Base-by-base conservation (phyloP, 2,888 invertebrate genomes). In the Hypomecis atomaria region DNA sequence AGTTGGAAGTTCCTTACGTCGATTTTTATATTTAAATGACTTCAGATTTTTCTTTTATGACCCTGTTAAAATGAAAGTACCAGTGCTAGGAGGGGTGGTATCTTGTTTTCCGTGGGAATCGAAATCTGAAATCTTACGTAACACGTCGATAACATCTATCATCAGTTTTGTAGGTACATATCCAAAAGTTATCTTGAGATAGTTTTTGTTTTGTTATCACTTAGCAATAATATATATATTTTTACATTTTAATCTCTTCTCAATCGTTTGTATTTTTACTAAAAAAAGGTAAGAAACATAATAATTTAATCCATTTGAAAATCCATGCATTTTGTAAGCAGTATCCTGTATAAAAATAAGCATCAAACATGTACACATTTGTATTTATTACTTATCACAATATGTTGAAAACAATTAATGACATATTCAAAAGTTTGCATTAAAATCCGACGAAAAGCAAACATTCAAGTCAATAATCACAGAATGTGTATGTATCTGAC, bases 381-480 rank as follows among this genome's bases (percentile, higher is more conserved):
- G 23, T 23, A 23, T 23, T 23, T 23, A 23, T 23, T 23, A 23
- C 23, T 23, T 23, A 23, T 23, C 23, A 23, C 23, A 23, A n/a
- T n/a, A n/a, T n/a, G n/a, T n/a, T n/a, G 23, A 10, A 40, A 10
- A 6, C 10, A 7, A 40, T 7, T 7, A 7, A 40, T 9, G 6
- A 40, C 40, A 8, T 40, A 40, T n/a, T n/a, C n/a, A n/a, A n/a
- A n/a, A 40, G 7, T 40, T 9, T 6, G 7, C 40, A 40, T 40
- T 40, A 7, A 5, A 7, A 40, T 8, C 40, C 23, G 23, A 56
- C 42, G 13, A 42, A 47, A 60, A 52, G 7, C 52, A 65, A 56
- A 65, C 6, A 56, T 56, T 6, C 43, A 60, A 13, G n/a, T 42
- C 59, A 58, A 63, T 62, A 62, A 59, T 8, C 45, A 56, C 60